phyloP scores from a whole-genome alignment of 2,888 invertebrate genomes.

The Baronia brevicornis region DNA sequence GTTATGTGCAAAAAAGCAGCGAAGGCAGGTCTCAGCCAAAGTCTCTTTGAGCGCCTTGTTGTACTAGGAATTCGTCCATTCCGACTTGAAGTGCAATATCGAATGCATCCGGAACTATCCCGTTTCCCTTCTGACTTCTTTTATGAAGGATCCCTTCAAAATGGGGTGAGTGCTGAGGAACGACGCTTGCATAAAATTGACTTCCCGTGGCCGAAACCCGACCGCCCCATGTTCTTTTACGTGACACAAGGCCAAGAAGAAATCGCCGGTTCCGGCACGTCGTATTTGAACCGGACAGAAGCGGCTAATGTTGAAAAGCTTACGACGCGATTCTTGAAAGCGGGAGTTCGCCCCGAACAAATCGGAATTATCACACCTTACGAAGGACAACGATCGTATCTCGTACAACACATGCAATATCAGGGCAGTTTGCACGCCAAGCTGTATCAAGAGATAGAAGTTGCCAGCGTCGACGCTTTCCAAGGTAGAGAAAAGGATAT shows the following conservation, averaged over 20 bases:
- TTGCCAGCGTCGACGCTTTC: constrained; percentile 99
- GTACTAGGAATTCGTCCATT: constrained; percentile 98
- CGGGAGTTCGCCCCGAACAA: constrained; percentile 97
- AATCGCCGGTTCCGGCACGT: constrained; percentile 98
- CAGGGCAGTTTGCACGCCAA: constrained; percentile 98
- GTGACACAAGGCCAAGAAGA: constrained; percentile 99
- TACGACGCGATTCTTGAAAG: constrained; percentile 94
- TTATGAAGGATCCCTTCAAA: constrained; percentile 98
- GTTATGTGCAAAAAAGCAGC: constrained; percentile 99
- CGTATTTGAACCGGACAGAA: constrained; percentile 98
- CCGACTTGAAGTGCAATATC: constrained; percentile 97
- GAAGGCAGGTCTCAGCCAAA: constrained; percentile 96
- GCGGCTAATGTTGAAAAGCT: constrained; percentile 99
- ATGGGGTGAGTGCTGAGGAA: constrained; percentile 98
- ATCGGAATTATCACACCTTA: constrained; percentile 99
- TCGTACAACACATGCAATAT: constrained; percentile 99
- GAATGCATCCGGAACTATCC: constrained; percentile 99
- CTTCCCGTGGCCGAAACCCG: constrained; percentile 97
- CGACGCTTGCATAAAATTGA: constrained; percentile 91
- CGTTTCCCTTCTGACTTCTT: constrained; percentile 99
- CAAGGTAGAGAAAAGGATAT: constrained; percentile 99
- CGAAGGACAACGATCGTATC: constrained; percentile 97
- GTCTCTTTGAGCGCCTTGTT: constrained; percentile 96
- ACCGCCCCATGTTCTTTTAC: constrained; percentile 99
- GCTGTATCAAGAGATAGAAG: constrained; percentile 98